Conservation (phyloP, 2,113 vertebrate genomes). For the Holacanthus passer region DNA sequence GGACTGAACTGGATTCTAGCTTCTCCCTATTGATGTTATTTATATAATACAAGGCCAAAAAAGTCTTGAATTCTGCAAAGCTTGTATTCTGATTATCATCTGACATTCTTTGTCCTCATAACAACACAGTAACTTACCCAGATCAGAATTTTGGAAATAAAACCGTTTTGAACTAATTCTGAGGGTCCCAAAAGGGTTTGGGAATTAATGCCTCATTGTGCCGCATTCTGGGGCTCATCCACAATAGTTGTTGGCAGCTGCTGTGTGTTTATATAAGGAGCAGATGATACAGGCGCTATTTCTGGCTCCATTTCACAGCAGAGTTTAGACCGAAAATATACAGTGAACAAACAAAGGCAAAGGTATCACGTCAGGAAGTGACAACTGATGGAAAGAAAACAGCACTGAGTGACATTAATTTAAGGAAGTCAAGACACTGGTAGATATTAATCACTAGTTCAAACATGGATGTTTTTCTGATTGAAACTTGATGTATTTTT, state of each 20-base stretch:
- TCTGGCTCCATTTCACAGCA: slow-evolving; percentile 53
- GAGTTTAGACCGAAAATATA: slow-evolving; percentile 55
- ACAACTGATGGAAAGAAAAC: slow-evolving; percentile 41
- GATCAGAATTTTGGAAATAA: slow-evolving; percentile 29
- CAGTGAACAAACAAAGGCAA: slow-evolving; percentile 24
- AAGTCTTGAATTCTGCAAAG: background rate
- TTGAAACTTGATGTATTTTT: background rate
- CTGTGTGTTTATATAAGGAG: slow-evolving; percentile 70
- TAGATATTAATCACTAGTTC: background rate
- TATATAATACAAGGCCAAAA: background rate
- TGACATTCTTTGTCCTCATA: background rate
- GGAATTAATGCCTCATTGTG: slow-evolving; percentile 41
- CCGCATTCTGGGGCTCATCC: slow-evolving; percentile 54
- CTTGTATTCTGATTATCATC: background rate
- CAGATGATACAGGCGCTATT: slow-evolving; percentile 71
- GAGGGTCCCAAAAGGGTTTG: slow-evolving; percentile 1
- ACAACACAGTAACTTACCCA: slow-evolving; percentile 15
- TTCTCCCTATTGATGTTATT: background rate
- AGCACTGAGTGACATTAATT: background rate
- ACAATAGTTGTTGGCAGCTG: slow-evolving; percentile 62
- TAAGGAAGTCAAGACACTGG: background rate
- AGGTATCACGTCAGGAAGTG: slow-evolving; percentile 31
- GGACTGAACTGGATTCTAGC: background rate
- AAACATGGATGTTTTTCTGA: slow-evolving; percentile 20
- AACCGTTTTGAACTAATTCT: slow-evolving; percentile 38